Evolutionary conservation across 2,797 vertebrate species (phyloP).

Genomic region (Enteromius fasciolatus): DNA sequence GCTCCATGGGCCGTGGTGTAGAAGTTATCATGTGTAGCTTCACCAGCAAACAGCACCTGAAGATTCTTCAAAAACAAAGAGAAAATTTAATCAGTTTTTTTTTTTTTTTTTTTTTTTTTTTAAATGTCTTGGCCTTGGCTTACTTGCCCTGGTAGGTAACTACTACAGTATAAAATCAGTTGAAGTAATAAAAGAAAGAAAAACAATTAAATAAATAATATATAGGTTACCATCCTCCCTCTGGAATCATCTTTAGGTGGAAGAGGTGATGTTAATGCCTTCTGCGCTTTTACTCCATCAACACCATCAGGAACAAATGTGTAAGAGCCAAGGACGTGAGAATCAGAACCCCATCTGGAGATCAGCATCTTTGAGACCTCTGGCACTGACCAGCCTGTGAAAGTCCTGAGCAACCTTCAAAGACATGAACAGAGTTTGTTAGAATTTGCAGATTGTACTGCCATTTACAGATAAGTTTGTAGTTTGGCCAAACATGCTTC

Average conservation of each 20-base stretch:
- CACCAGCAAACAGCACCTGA: conserved; percentile 72
- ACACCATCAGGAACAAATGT: conserved; percentile 66
- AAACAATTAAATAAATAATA: background rate
- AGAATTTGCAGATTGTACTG: background rate
- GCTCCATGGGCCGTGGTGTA: conserved; percentile 73
- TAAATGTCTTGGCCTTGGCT: background rate
- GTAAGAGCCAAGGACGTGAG: conserved; percentile 66
- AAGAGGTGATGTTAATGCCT: conserved; percentile 63
- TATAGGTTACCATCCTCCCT: conserved; percentile 54
- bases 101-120: too few species aligned
- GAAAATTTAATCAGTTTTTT: background rate
- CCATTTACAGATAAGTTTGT: background rate
- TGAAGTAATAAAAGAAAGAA: background rate
- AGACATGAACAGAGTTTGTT: background rate
- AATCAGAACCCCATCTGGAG: conserved; percentile 66
- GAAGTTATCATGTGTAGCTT: conserved; percentile 69
- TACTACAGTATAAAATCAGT: background rate
- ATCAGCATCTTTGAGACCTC: conserved; percentile 62
- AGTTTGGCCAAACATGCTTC: too few species aligned
- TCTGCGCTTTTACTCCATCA: conserved; percentile 64
- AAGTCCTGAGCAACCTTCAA: conserved; percentile 67
- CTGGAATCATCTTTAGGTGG: conserved; percentile 51
- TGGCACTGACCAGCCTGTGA: conserved; percentile 67
- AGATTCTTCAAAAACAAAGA: conserved; percentile 57
- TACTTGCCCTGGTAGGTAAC: too few species aligned